Conservation (phyloP, 1,140 invertebrate genomes). For the Neoseiulus cucumeris region DNA sequence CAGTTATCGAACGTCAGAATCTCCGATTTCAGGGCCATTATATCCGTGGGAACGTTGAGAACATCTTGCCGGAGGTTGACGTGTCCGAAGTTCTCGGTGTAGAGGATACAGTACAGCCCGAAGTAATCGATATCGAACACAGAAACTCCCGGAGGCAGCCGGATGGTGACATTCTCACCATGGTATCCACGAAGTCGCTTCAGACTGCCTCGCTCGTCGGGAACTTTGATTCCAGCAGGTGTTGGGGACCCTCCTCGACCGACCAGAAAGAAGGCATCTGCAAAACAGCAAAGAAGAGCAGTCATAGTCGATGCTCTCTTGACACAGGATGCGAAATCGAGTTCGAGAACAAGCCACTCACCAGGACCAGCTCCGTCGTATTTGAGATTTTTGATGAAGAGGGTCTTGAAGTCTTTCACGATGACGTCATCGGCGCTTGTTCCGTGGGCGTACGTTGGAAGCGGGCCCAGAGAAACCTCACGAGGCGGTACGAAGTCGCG, state of each 20-base stretch:
- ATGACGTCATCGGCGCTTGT: slow-evolving; percentile 49
- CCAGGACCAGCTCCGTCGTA: slow-evolving; percentile 48
- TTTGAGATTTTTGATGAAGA: slow-evolving; percentile 44
- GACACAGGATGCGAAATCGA: too few species aligned
- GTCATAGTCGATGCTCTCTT: not conserved
- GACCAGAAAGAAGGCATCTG: slow-evolving; percentile 62
- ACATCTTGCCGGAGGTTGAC: slow-evolving; percentile 49
- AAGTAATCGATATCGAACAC: slow-evolving; percentile 69
- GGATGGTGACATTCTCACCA: slow-evolving; percentile 48
- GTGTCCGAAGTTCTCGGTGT: slow-evolving; percentile 48
- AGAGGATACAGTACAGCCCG: slow-evolving; percentile 50
- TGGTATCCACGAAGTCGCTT: slow-evolving; percentile 46
- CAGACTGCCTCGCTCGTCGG: slow-evolving; percentile 67
- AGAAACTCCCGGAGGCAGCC: slow-evolving; percentile 57
- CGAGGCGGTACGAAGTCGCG: slow-evolving; percentile 36
- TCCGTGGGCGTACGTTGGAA: slow-evolving; percentile 30
- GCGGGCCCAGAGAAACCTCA: slow-evolving; percentile 15
- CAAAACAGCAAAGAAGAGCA: slow-evolving; percentile 11
- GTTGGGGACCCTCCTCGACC: slow-evolving; percentile 67
- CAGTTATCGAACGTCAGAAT: slow-evolving; percentile 51
- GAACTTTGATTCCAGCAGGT: slow-evolving; percentile 52
- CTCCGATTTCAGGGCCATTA: slow-evolving; percentile 17
- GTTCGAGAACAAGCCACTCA: slow-evolving; percentile 20
- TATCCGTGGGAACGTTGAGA: slow-evolving; percentile 54
- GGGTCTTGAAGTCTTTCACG: slow-evolving; percentile 58